phyloP scores from a whole-genome alignment of 1,140 invertebrate species.

The Drosophila mayri region DNA sequence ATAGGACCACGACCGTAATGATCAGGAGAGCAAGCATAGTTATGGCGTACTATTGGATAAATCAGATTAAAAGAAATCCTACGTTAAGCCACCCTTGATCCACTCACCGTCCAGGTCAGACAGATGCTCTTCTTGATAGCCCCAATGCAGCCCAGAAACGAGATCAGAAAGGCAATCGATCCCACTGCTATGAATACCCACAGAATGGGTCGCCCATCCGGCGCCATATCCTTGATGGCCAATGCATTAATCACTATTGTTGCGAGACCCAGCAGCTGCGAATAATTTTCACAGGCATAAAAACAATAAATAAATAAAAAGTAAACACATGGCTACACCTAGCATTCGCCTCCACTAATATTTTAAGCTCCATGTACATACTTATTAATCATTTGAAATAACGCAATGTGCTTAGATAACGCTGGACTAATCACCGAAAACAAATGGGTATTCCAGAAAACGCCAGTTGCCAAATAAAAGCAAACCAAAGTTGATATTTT shows the following conservation, averaged over 20 bases:
- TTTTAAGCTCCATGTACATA: conserved; percentile 2
- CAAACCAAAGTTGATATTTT: too few species aligned
- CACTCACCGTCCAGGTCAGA: conserved; percentile 90
- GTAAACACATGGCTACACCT: conserved; percentile 7
- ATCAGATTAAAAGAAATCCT: background rate
- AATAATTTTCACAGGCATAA: background rate
- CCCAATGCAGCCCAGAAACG: conserved; percentile 94
- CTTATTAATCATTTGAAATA: conserved; percentile 13
- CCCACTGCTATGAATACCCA: conserved; percentile 85
- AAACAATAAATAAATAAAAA: conserved; percentile 14
- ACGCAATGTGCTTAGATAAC: conserved; percentile 5
- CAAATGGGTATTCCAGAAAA: conserved; percentile 2
- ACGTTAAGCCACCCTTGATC: accelerated
- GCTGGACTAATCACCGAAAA: conserved; percentile 6
- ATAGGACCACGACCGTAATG: conserved; percentile 40
- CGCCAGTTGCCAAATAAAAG: background rate
- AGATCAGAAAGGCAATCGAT: conserved; percentile 57
- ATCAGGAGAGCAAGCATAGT: conserved; percentile 51
- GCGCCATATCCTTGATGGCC: conserved; percentile 38
- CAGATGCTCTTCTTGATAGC: conserved; percentile 92
- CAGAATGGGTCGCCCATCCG: conserved; percentile 29
- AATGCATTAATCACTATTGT: conserved; percentile 55
- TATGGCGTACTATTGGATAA: conserved; percentile 53
- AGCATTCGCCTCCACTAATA: conserved; percentile 28
- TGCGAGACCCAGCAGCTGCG: conserved; percentile 61